Evolutionary conservation across 2,113 vertebrate species (phyloP).

Genomic region (Verasper variegatus): DNA sequence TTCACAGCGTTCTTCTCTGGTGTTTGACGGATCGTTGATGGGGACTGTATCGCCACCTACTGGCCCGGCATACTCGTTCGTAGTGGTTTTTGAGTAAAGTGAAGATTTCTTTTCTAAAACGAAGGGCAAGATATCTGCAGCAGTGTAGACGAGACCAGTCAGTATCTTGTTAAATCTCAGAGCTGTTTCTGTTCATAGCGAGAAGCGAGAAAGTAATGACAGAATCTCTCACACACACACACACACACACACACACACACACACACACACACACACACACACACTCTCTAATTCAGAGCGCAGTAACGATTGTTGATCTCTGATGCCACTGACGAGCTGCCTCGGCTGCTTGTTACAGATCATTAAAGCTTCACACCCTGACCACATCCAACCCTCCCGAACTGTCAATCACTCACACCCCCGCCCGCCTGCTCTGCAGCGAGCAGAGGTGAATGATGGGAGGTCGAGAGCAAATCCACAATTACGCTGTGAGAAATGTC

Average conservation of each 20-base stretch:
- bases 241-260: constrained; percentile 19
- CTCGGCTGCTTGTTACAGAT: constrained; percentile 52
- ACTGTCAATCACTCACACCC: constrained; percentile 44
- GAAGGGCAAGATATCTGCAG: background rate
- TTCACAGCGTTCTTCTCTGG: too few relatives aligned
- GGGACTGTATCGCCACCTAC: background rate
- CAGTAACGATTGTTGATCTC: constrained; percentile 26
- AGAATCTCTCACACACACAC: background rate
- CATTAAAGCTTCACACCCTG: constrained; percentile 52
- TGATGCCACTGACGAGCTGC: constrained; percentile 29
- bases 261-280: constrained; percentile 3
- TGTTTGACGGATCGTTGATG: too few relatives aligned
- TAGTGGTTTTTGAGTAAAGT: background rate
- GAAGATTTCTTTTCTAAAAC: background rate
- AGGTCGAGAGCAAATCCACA: background rate
- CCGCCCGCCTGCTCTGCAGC: background rate
- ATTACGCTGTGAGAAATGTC: background rate
- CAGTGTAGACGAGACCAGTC: too few relatives aligned
- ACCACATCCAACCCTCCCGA: constrained; percentile 29
- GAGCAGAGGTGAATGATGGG: constrained; percentile 25
- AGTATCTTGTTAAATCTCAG: too few relatives aligned
- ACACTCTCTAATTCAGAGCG: constrained; percentile 4
- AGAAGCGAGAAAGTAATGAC: background rate
- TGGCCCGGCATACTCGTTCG: too few relatives aligned
- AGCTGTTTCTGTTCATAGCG: background rate